Base-by-base conservation (phyloP, 2,888 invertebrate species). In the Drosophila mimetica region DNA sequence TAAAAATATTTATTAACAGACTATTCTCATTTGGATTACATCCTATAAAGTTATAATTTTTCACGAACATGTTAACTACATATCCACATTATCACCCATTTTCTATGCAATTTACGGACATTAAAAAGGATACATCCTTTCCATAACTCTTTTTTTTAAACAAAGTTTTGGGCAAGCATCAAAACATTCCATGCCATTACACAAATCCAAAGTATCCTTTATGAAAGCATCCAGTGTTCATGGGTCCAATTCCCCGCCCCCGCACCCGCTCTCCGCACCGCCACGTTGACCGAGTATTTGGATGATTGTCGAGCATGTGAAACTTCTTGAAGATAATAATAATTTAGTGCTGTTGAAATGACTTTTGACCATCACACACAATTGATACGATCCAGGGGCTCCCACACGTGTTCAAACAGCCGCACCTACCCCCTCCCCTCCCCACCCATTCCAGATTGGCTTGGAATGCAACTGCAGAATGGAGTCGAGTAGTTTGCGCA, bases 271-370 rank as follows among this genome's bases (percentile, higher is more conserved):
- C n/a, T 25, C 32, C 14, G 16, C 6, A 41, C 32, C 61, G 20
- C 16, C 14, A 37, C 25, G 47, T 50, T 41, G 39, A 36, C 47
- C 57, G 57, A 71, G 37, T 66, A 66, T 72, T 86, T 72, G 84
- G 79, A 86, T 80, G 82, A 83, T 86, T 83, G 82, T 87, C 80
- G 86, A 83, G 83, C 88, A 88, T 90, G 90, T 89, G 88, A 89
- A 91, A 90, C 91, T 91, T 91, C 91, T 91, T 86, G 92, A 90
- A 92, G 88, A 94, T 92, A 81, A 94, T 93, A 91, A 91, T 92
- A 92, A 92, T 92, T 92, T 92, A 92, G 91, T 92, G 90, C 88
- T 92, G 92, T 92, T 92, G 91, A 92, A 92, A 91, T 91, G 92
- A 91, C 92, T 92, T 92, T 92, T 92, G 92, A 92, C 92, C 92